phyloP scores from a whole-genome alignment of 2,797 vertebrate genomes.

The Phrynocephalus forsythii region DNA sequence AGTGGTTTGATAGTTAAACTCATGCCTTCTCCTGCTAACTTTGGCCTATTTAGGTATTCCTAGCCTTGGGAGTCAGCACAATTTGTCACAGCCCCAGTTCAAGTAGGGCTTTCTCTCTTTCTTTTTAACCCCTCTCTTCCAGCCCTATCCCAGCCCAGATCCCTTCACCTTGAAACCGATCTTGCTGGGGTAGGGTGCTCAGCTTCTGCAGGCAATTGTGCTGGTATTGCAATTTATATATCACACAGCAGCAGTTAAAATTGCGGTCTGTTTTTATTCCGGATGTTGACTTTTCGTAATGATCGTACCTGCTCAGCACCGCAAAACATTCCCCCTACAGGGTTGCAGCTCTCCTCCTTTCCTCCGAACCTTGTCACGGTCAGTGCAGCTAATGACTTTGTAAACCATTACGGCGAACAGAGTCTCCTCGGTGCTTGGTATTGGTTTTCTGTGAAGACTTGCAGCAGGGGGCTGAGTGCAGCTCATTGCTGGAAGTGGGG shows the following conservation, averaged over 20 bases:
- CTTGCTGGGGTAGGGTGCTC: slow-evolving; percentile 35
- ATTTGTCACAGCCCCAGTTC: slow-evolving; percentile 54
- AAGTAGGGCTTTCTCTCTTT: slow-evolving; percentile 42
- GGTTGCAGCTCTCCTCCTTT: slow-evolving; percentile 58
- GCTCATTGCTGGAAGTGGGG: slow-evolving; percentile 68
- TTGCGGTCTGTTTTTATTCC: slow-evolving; percentile 33
- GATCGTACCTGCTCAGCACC: slow-evolving; percentile 15
- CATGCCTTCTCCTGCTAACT: slow-evolving; percentile 56
- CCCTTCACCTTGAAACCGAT: background rate
- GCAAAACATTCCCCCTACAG: slow-evolving; percentile 43
- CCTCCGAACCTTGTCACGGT: slow-evolving; percentile 66
- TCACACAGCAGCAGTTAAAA: slow-evolving; percentile 52
- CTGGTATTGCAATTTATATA: slow-evolving; percentile 38
- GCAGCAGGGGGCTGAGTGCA: slow-evolving; percentile 67
- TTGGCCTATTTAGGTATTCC: slow-evolving; percentile 52
- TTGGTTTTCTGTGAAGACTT: slow-evolving; percentile 58
- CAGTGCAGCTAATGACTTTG: slow-evolving; percentile 58
- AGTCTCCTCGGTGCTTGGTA: slow-evolving; percentile 64
- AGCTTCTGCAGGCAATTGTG: background rate
- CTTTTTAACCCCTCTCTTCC: background rate
- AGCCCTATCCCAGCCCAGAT: slow-evolving; percentile 12
- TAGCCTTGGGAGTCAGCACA: accelerated
- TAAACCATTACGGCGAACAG: slow-evolving; percentile 66
- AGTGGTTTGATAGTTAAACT: slow-evolving; percentile 63
- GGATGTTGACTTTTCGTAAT: slow-evolving; percentile 17